Percentiles rank a stretch among this genome's conserved stretches.
Conservation (phyloP, 2,113 vertebrate genomes). For the Microcebus murinus region DNA sequence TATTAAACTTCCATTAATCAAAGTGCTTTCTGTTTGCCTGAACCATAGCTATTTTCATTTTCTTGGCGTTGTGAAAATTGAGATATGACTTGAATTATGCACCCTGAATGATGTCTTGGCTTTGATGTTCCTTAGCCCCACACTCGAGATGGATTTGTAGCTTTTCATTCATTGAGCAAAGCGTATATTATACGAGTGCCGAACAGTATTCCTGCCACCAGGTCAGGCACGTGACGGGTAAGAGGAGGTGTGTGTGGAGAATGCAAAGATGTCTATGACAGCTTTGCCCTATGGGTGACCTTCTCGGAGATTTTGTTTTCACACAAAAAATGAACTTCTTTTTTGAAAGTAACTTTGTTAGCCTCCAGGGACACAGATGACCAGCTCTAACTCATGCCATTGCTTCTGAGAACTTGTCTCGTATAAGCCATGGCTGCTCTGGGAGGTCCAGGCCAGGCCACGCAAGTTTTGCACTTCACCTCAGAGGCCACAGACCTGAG, state of each 20-base stretch:
- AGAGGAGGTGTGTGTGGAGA: too few species aligned
- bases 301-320: neutral
- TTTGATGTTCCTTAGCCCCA: neutral
- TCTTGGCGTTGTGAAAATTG: neutral
- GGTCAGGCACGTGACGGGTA: neutral
- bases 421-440: neutral
- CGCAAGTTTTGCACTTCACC: neutral
- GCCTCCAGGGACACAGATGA: neutral
- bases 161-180: neutral
- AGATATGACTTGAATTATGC: neutral
- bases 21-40: neutral
- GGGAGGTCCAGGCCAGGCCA: neutral
- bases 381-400: neutral
- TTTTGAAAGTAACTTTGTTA: neutral
- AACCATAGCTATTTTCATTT: neutral
- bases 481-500: neutral
- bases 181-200: neutral
- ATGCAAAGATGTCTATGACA: neutral
- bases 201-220: neutral
- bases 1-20: neutral
- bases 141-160: neutral
- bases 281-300: neutral
- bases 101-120: too few species aligned
- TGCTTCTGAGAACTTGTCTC: neutral
- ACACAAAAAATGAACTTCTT: neutral